phyloP scores from a whole-genome alignment of 2,797 vertebrate species.

The Mareca penelope region DNA sequence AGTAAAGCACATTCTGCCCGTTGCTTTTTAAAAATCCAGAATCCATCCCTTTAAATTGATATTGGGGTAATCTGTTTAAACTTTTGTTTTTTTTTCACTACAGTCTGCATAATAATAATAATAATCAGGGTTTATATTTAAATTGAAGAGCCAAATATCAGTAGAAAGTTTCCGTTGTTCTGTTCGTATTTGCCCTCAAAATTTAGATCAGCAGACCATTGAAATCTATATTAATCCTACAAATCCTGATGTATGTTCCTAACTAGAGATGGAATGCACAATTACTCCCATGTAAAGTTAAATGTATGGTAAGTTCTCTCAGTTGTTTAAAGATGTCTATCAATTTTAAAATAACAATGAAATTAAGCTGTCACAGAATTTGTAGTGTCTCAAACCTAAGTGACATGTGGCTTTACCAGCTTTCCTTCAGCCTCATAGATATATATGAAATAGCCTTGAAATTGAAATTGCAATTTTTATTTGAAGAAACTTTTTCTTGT shows the following conservation, averaged over 20 bases:
- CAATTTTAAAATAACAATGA: neutral
- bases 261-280: neutral
- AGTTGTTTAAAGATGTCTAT: neutral
- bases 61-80: neutral
- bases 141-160: neutral
- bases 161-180: neutral
- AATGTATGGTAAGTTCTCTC: neutral
- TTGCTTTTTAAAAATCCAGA: neutral
- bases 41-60: neutral
- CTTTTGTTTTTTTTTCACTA: neutral
- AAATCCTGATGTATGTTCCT: neutral
- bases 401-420: neutral
- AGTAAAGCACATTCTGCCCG: neutral
- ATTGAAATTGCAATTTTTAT: neutral
- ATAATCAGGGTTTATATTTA: neutral
- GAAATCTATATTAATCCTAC: neutral
- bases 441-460: neutral
- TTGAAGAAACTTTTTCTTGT: neutral
- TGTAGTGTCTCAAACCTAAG: neutral
- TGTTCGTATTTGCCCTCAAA: neutral
- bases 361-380: neutral
- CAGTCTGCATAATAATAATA: neutral
- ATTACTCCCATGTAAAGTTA: neutral
- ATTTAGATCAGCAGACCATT: neutral
- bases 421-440: neutral